A percentile compares a stretch with the other conserved stretches of the same genome.
phyloP scores from a whole-genome alignment of 2,888 invertebrate species.

The Ectemnius lituratus region DNA sequence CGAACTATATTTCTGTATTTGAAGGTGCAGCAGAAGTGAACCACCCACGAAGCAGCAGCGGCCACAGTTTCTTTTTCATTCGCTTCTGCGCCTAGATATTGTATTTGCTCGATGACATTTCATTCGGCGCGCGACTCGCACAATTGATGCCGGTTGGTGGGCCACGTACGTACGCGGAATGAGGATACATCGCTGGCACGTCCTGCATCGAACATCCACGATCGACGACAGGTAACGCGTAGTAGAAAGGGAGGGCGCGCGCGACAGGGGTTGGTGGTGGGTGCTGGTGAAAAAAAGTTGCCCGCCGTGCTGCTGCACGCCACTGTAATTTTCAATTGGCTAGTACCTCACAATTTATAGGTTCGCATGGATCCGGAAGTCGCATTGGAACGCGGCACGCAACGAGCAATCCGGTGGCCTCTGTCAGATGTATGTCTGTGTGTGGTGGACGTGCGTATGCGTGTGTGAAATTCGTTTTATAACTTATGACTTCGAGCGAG shows the following conservation, averaged over 20 bases:
- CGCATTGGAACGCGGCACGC: too few relatives aligned
- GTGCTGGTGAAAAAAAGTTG: neutral
- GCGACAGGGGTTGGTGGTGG: slow-evolving; percentile 7
- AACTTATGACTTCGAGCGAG: too few relatives aligned
- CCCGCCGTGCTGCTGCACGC: neutral
- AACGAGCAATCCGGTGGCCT: too few relatives aligned
- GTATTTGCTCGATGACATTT: slow-evolving; percentile 22
- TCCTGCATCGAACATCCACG: neutral
- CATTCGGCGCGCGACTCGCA: slow-evolving; percentile 42
- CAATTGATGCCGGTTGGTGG: slow-evolving; percentile 46
- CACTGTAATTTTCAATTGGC: slow-evolving; percentile 38
- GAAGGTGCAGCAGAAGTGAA: too few relatives aligned
- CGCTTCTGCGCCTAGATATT: neutral
- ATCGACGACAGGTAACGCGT: slow-evolving; percentile 1
- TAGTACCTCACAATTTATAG: slow-evolving; percentile 36
- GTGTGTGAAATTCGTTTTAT: too few relatives aligned
- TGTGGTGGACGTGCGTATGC: too few relatives aligned
- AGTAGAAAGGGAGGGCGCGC: slow-evolving; percentile 19
- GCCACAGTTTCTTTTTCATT: slow-evolving; percentile 43
- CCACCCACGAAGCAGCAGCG: neutral
- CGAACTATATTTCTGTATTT: too few relatives aligned
- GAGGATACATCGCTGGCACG: neutral
- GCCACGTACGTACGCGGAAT: neutral
- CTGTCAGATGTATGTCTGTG: too few relatives aligned
- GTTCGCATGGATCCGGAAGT: neutral